Conservation (phyloP, 2,888 invertebrate genomes). For the Drosophila tripunctata region DNA sequence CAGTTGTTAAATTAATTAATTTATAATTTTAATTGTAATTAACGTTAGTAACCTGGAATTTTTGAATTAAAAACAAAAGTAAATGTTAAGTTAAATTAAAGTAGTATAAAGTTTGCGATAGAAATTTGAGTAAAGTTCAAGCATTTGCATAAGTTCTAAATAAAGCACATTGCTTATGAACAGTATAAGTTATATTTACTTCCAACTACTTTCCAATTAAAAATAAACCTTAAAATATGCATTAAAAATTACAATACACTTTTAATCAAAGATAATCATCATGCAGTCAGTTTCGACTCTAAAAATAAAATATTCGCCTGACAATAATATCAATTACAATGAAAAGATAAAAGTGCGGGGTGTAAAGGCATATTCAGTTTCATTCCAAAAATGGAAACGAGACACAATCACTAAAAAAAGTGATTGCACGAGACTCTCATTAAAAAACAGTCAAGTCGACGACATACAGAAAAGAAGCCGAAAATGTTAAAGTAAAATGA, state of each 20-base stretch:
- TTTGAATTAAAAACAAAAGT: neutral
- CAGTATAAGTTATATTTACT: neutral
- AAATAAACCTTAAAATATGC: neutral
- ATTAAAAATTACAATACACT: slow-evolving; percentile 32
- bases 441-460: slow-evolving; percentile 46
- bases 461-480: slow-evolving; percentile 38
- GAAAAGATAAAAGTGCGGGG: neutral
- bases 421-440: slow-evolving; percentile 73
- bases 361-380: slow-evolving; percentile 28
- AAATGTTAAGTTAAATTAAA: neutral
- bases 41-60: no score
- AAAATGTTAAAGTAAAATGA: slow-evolving; percentile 50
- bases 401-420: slow-evolving; percentile 30
- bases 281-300: slow-evolving; percentile 47
- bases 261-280: slow-evolving; percentile 42
- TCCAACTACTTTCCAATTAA: neutral
- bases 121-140: neutral
- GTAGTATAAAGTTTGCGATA: no score
- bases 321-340: slow-evolving; percentile 76
- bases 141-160: neutral
- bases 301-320: slow-evolving; percentile 71
- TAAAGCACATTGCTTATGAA: neutral
- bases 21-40: no score
- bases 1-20: neutral
- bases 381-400: slow-evolving; percentile 35